Percentiles rank a stretch among this genome's conserved stretches.
Evolutionary conservation across 2,797 vertebrate genomes (phyloP).

Genomic region (Phyllotis vaccarum): DNA sequence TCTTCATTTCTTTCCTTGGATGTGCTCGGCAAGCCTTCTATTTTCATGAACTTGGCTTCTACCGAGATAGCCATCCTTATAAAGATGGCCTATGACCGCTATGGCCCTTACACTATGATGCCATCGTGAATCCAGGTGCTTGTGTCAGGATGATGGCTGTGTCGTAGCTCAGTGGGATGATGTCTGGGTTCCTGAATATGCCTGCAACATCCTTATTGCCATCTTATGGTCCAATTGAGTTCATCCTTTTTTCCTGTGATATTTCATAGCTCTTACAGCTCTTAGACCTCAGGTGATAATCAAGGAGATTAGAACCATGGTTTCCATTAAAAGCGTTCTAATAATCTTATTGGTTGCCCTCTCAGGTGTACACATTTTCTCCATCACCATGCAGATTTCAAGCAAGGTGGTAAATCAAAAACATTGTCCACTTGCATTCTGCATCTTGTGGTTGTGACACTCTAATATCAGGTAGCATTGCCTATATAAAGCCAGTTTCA

Average conservation of each 20-base stretch:
- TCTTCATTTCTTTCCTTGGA: background rate
- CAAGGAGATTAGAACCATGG: background rate
- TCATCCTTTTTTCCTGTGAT: slow-evolving; percentile 25
- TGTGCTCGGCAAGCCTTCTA: slow-evolving; percentile 27
- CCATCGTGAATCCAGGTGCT: background rate
- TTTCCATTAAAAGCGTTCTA: background rate
- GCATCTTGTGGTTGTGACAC: background rate
- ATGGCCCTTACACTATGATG: background rate
- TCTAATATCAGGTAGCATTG: background rate
- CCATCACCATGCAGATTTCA: background rate
- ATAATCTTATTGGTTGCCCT: background rate
- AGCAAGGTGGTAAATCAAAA: background rate
- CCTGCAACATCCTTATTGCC: background rate
- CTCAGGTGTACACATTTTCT: slow-evolving; percentile 52
- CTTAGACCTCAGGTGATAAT: background rate
- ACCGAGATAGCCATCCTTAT: background rate
- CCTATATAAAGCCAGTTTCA: background rate
- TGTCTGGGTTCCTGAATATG: background rate
- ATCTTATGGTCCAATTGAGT: background rate
- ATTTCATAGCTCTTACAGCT: slow-evolving; percentile 6
- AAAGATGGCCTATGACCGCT: slow-evolving; percentile 14
- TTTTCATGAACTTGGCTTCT: background rate
- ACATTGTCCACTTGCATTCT: slow-evolving; percentile 24
- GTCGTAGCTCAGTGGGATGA: background rate
- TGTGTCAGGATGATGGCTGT: background rate